A percentile compares a stretch with the other conserved stretches of the same genome.
Conservation (phyloP, 2,113 vertebrate species). For the Etheostoma cragini region DNA sequence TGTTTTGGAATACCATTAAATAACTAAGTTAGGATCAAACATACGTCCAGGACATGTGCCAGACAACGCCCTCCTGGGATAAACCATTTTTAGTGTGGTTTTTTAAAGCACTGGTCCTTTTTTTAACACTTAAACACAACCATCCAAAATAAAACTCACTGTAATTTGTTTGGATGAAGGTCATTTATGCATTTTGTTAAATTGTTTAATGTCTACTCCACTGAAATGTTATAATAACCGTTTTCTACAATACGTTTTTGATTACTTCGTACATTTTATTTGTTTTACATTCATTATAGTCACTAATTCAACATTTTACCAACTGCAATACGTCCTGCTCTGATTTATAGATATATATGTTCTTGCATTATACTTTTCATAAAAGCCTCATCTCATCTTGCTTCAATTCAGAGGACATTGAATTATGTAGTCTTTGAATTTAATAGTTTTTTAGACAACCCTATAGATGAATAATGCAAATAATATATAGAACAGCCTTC, state of each 20-base stretch:
- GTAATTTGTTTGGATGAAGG: constrained; percentile 8
- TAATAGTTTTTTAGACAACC: constrained; percentile 13
- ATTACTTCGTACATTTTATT: constrained; percentile 5
- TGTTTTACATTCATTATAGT: constrained; percentile 53
- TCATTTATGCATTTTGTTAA: constrained; percentile 1
- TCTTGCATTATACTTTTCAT: constrained; percentile 31
- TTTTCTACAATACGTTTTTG: neutral
- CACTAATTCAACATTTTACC: constrained; percentile 24
- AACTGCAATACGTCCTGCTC: constrained; percentile 9
- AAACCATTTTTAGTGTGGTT: neutral
- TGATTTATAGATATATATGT: neutral
- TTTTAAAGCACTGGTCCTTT: constrained; percentile 2
- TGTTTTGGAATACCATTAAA: constrained; percentile 36
- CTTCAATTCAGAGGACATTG: neutral
- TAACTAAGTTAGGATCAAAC: constrained; percentile 18
- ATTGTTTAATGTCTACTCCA: neutral
- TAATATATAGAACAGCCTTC: constrained; percentile 21
- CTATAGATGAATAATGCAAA: constrained; percentile 47
- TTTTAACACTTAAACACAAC: constrained; percentile 18
- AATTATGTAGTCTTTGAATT: neutral
- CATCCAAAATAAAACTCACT: neutral
- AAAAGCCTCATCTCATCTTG: constrained; percentile 15
- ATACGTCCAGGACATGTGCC: constrained; percentile 26
- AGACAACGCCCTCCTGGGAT: constrained; percentile 2
- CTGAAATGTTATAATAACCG: neutral